Conservation (phyloP, 2,888 invertebrate species). For the Pogonocherus hispidulus region DNA sequence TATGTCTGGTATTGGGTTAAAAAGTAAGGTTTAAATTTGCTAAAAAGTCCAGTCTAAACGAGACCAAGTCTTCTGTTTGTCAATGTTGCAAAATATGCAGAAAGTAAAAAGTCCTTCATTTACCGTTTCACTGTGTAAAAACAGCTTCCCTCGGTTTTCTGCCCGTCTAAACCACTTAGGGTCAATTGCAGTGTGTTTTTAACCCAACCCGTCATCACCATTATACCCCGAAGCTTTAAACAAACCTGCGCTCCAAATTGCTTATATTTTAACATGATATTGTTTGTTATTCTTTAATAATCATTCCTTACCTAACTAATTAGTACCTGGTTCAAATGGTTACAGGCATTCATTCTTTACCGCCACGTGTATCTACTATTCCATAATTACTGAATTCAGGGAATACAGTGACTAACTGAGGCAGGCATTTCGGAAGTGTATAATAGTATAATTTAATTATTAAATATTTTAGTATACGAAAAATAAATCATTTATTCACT, state of each 20-base stretch:
- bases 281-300: conserved; percentile 23
- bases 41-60: conserved; percentile 50
- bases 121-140: conserved; percentile 35
- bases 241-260: conserved; percentile 20
- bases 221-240: conserved; percentile 39
- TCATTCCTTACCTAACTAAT: neutral
- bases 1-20: too few species aligned
- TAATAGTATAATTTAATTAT: too few species aligned
- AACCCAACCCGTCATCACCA: conserved; percentile 51
- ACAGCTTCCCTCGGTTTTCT: conserved; percentile 53
- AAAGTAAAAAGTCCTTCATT: neutral
- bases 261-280: conserved; percentile 8
- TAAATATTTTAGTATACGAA: too few species aligned
- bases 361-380: neutral
- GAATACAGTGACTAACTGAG: neutral
- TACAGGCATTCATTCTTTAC: neutral
- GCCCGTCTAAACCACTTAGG: conserved; percentile 50
- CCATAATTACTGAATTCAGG: neutral
- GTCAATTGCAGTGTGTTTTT: conserved; percentile 57
- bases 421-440: too few species aligned
- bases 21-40: too few species aligned
- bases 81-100: conserved; percentile 31
- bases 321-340: neutral
- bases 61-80: conserved; percentile 53
- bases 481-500: too few species aligned